Evolutionary conservation across 2,113 vertebrate species (phyloP).

Genomic region (Synchiropus splendidus): DNA sequence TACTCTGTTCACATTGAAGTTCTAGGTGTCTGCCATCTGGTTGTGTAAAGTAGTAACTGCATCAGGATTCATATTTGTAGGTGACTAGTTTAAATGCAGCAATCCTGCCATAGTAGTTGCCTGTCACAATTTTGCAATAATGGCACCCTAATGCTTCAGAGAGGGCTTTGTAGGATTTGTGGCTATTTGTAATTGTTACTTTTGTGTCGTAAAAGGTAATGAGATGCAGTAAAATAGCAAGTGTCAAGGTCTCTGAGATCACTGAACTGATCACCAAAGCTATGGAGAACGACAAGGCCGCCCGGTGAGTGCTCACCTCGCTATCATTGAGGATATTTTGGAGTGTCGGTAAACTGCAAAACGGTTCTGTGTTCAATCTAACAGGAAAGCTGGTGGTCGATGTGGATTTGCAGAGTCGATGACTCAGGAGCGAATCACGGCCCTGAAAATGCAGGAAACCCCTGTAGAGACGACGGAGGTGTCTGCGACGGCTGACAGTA

Average conservation of each 20-base stretch:
- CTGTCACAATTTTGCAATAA: no score
- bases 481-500: conserved; percentile 70
- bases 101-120: no score
- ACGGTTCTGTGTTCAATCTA: not conserved
- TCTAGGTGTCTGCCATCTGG: no score
- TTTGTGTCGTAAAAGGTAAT: conserved; percentile 70
- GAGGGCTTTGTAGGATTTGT: no score
- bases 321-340: no score
- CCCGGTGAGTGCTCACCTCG: conserved; percentile 64
- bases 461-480: conserved; percentile 68
- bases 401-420: conserved; percentile 91
- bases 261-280: conserved; percentile 89
- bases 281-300: conserved; percentile 82
- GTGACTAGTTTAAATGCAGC: no score
- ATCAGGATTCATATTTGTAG: no score
- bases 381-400: conserved; percentile 85
- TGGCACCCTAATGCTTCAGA: no score
- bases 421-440: conserved; percentile 79
- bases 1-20: no score
- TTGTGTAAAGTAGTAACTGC: no score
- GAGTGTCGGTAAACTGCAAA: not conserved
- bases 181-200: no score
- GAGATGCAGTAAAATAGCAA: conserved; percentile 92
- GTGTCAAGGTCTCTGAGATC: conserved; percentile 92
- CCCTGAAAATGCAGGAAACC: conserved; percentile 76